A percentile compares a stretch with the other conserved stretches of the same genome.
Conservation (phyloP, 2,888 invertebrate genomes). For the Pycnomerus fuliginosus region DNA sequence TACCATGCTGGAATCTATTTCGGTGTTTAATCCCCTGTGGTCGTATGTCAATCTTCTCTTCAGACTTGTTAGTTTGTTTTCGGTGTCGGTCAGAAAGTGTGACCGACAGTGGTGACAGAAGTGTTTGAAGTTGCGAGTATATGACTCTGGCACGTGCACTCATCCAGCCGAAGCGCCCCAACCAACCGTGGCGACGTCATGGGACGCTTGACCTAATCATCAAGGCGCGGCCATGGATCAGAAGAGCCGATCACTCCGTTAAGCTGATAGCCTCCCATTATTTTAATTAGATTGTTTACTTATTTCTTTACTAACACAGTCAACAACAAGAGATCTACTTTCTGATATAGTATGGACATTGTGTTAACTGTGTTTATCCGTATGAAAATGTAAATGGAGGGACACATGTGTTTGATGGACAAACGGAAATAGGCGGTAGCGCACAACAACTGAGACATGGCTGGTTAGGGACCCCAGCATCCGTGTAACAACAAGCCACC, state of each 20-base stretch:
- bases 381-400: too few species aligned
- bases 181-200: conserved; percentile 33
- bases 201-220: conserved; percentile 35
- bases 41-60: conserved; percentile 25
- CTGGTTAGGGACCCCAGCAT: conserved; percentile 33
- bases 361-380: too few species aligned
- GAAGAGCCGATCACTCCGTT: conserved; percentile 5
- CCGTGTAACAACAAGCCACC: conserved; percentile 24
- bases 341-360: too few species aligned
- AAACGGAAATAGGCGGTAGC: conserved; percentile 40
- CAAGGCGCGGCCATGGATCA: conserved; percentile 24
- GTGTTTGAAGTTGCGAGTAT: conserved; percentile 30
- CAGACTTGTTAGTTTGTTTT: conserved; percentile 24
- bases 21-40: conserved; percentile 11
- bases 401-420: conserved; percentile 37
- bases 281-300: too few species aligned
- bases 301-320: too few species aligned
- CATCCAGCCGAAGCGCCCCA: conserved; percentile 33
- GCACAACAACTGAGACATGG: conserved; percentile 33
- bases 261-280: conserved; percentile 2
- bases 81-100: conserved; percentile 34
- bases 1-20: too few species aligned
- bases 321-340: too few species aligned
- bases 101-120: conserved; percentile 36
- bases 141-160: conserved; percentile 36